phyloP scores from a whole-genome alignment of 2,797 vertebrate species.

The Cynopterus sphinx region DNA sequence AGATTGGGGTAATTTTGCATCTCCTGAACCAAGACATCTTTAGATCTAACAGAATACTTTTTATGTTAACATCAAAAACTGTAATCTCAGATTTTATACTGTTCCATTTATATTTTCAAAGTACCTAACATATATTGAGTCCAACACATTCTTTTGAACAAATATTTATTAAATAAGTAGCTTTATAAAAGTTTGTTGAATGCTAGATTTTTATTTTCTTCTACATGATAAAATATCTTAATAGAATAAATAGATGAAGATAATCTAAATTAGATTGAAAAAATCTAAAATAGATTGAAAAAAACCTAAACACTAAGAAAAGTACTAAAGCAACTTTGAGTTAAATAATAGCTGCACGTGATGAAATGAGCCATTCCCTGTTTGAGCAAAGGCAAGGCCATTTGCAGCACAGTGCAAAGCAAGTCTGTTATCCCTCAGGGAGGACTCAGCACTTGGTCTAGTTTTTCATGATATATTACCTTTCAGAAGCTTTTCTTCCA shows the following conservation, averaged over 20 bases:
- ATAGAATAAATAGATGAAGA: not conserved
- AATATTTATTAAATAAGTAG: not conserved
- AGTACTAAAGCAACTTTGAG: not conserved
- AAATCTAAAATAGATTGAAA: not conserved
- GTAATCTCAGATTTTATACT: not conserved
- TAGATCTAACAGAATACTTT: not conserved
- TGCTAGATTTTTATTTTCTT: not conserved
- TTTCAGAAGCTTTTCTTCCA: conserved; percentile 72
- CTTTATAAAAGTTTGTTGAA: not conserved
- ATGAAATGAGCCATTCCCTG: conserved; percentile 57
- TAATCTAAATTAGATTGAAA: not conserved
- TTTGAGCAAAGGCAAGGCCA: not conserved
- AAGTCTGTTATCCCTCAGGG: conserved; percentile 33
- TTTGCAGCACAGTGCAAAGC: not conserved
- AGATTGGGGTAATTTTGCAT: not conserved
- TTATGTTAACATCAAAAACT: not conserved
- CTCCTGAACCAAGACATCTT: not conserved
- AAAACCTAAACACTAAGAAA: not conserved
- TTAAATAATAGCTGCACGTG: not conserved
- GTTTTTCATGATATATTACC: conserved; percentile 70
- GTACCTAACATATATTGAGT: not conserved
- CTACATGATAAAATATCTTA: not conserved
- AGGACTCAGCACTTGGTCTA: conserved; percentile 62
- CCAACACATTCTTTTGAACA: not conserved
- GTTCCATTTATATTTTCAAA: not conserved